phyloP scores from a whole-genome alignment of 2,113 vertebrate genomes.

The Pholis gunnellus region DNA sequence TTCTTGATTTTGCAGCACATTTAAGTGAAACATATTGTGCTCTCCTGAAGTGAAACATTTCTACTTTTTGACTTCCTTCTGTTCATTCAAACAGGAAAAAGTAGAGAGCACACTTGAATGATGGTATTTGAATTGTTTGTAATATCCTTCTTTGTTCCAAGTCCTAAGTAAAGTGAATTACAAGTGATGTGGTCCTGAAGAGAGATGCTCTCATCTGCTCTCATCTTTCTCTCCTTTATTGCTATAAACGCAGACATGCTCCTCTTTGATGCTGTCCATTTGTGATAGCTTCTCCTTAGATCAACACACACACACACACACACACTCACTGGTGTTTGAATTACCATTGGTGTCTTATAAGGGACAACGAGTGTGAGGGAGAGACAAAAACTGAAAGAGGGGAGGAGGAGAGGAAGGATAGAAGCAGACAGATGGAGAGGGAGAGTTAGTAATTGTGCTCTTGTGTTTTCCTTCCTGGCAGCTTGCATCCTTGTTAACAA shows the following conservation, averaged over 20 bases:
- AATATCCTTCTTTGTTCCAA: background rate
- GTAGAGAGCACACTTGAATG: background rate
- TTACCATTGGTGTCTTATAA: conserved; percentile 67
- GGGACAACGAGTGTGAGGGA: conserved; percentile 38
- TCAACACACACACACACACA: background rate
- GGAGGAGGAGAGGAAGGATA: conserved; percentile 5
- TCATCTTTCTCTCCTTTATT: conserved; percentile 32
- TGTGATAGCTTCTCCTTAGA: conserved; percentile 49
- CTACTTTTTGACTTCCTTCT: background rate
- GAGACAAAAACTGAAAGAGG: conserved; percentile 45
- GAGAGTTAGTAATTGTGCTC: conserved; percentile 46
- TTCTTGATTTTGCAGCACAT: background rate
- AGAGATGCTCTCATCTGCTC: background rate
- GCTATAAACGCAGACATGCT: conserved; percentile 14
- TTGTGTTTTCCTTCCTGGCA: conserved; percentile 56
- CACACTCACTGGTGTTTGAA: conserved; percentile 44
- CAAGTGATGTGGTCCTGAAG: conserved; percentile 10
- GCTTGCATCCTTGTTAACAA: conserved; percentile 61
- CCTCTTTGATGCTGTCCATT: conserved; percentile 34
- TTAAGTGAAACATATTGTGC: background rate
- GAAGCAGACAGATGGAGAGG: conserved; percentile 46
- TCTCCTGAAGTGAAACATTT: background rate
- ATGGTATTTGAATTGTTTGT: conserved; percentile 15
- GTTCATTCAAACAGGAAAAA: background rate
- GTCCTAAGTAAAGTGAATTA: conserved; percentile 8